Conservation (phyloP, 2,113 vertebrate genomes). For the Rhodinocichla rosea region DNA sequence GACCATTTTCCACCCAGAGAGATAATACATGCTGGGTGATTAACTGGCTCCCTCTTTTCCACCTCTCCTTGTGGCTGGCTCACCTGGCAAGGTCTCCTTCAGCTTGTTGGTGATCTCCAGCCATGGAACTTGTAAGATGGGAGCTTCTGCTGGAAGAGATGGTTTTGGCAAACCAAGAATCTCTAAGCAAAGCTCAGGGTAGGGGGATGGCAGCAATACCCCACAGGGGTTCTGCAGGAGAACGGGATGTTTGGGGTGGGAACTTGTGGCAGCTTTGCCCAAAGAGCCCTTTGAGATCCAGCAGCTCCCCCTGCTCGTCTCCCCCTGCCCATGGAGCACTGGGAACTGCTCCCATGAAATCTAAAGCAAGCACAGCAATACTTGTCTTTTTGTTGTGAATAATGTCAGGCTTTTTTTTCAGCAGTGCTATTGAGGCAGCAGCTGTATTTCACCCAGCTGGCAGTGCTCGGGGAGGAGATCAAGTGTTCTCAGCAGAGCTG, state of each 20-base stretch:
- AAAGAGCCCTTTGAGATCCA: neutral
- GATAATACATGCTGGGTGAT: neutral
- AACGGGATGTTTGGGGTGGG: neutral
- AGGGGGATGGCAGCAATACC: neutral
- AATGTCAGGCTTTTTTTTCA: neutral
- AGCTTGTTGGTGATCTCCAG: neutral
- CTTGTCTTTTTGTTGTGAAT: neutral
- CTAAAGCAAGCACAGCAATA: neutral
- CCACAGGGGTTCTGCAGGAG: neutral
- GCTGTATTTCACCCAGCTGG: slow-evolving; percentile 45
- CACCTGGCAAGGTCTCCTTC: neutral
- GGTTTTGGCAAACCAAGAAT: neutral
- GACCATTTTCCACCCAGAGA: neutral
- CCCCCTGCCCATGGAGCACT: neutral
- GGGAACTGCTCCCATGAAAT: neutral
- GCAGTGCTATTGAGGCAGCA: neutral
- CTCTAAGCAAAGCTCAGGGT: neutral
- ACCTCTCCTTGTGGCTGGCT: neutral
- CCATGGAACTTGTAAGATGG: neutral
- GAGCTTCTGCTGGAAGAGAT: neutral
- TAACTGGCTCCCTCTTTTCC: neutral
- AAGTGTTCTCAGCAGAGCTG: neutral
- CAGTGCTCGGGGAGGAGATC: neutral
- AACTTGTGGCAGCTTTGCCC: neutral
- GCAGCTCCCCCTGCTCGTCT: neutral